Conservation (phyloP, 2,797 vertebrate genomes). For the Cryptoblepharus egeriae region DNA sequence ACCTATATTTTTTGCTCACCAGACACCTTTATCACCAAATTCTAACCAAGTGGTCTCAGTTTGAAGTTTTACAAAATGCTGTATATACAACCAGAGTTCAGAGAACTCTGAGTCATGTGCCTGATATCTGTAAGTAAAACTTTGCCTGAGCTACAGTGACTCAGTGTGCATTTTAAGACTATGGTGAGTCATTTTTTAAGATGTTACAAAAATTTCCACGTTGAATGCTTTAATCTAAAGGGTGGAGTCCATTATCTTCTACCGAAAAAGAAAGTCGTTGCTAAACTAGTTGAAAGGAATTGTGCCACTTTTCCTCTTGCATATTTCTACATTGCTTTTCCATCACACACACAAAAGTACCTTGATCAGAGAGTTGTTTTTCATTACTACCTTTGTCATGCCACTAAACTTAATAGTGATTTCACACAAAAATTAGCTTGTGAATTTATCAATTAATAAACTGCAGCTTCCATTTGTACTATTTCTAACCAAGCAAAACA, state of each 20-base stretch:
- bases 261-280: not conserved
- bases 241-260: not conserved
- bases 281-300: not conserved
- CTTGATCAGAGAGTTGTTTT: not conserved
- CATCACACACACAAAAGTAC: not conserved
- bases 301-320: not conserved
- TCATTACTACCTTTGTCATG: constrained; percentile 16
- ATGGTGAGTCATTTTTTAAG: constrained; percentile 21
- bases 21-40: not conserved
- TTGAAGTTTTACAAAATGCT: constrained; percentile 33
- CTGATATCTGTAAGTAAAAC: constrained; percentile 22
- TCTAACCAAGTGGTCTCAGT: constrained; percentile 43
- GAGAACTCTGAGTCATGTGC: not conserved
- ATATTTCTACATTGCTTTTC: not conserved
- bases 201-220: constrained; percentile 29
- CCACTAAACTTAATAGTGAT: constrained; percentile 9
- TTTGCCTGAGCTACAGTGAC: not conserved
- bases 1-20: not conserved
- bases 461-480: not conserved
- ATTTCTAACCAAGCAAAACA: no score
- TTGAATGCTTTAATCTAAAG: constrained; percentile 15
- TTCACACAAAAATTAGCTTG: not conserved
- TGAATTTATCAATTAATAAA: not conserved
- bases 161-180: constrained; percentile 23
- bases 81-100: constrained; percentile 17